Base-by-base conservation (phyloP, 1,140 invertebrate species). In the Vanessa tameamea region DNA sequence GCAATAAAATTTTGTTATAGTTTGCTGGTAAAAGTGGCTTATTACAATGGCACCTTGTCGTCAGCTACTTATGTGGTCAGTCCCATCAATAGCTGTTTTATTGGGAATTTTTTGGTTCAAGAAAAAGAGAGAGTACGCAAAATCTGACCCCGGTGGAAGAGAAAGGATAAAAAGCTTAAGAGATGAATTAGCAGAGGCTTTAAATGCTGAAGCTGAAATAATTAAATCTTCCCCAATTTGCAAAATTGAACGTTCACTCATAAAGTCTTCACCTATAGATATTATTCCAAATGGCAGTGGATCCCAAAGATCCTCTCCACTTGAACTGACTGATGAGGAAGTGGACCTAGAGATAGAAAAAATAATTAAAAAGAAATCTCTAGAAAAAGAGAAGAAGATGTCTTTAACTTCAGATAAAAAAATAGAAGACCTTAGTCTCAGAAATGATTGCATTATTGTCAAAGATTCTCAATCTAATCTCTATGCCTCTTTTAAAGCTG, bases 31-130 rank as follows among this genome's bases (percentile, higher is more conserved):
- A 93, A 93, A 93, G 92, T 93, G 93, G 93, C 91, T 93, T 68
- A 75, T 83, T 83, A 89, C 85, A 87, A 94, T 94, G 93, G 91
- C 93, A 78, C 92, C 92, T 76, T 93, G 93, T 90, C 94, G 94
- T 85, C 94, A 94, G 82, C 84, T 95, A 78, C 89, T 95, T 87
- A 93, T 94, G 87, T 94, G 93, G 93, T 94, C 93, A 75, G 91
- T 95, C 61, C 94, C 94, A 82, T 94, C 94, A 74, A 92, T 95
- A 87, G 94, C 94, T 76, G 92, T 95, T 76, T 88, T 95, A 76
- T 90, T 95, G 81, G 94, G 94, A 78, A 94, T 95, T 85, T 94
- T 94, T 82, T 95, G 94, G 94, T 95, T 94, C 93, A 94, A 93
- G 92, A 94, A 93, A 91, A 94, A 94, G 90, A 93, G 93, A 87